Evolutionary conservation across 2,888 invertebrate species (phyloP), one percentile per base, ranked within the genome.

Genomic region (Morinoia aosen): DNA sequence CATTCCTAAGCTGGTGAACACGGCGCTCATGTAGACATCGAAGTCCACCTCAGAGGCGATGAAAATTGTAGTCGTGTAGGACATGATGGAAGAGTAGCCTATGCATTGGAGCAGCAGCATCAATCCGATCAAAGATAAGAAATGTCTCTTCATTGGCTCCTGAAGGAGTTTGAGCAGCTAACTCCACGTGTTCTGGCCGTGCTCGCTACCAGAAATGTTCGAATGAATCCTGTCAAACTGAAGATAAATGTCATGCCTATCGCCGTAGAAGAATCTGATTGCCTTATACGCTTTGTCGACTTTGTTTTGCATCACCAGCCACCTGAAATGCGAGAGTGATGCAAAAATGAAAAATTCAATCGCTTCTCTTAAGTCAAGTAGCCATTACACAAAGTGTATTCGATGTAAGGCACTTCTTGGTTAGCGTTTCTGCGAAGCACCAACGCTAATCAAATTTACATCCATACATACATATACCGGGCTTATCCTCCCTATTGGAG

Each of bases 261-360:
- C 58, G 5, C 96, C 96, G 40, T 96, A 64, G 95, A 95, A 96
- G 95, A 96, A 96, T 19, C 88, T 88, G 25, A 96, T 76, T 48
- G 96, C 90, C 88, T 95, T 95, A 40, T 91, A 95, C 19, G 96
- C 96, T 64, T 96, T 94, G 11, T 95, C 88, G 19, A 88, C 57
- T 10, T 95, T 57, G 39, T 88, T 95, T 40, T 90, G 61, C 39
- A 95, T 64, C 58, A 95, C 96, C 4, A 96, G 95, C 96, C 96
- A 96, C 40, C 95, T 95, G 94, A n/a, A 94, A 61, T 61, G 61
- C 0, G 19, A 93, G 39, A 93, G 8, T 88, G n/a, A 90, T 76
- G 19, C 2, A 25, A 76, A 33, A 76, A 76, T 61, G 3, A 76
- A 76, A 76, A 76, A 76, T 61, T 14, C 2, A 14, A 48, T 48